Evolutionary conservation across 2,113 vertebrate species (phyloP).

Genomic region (Emydocephalus ijimae): DNA sequence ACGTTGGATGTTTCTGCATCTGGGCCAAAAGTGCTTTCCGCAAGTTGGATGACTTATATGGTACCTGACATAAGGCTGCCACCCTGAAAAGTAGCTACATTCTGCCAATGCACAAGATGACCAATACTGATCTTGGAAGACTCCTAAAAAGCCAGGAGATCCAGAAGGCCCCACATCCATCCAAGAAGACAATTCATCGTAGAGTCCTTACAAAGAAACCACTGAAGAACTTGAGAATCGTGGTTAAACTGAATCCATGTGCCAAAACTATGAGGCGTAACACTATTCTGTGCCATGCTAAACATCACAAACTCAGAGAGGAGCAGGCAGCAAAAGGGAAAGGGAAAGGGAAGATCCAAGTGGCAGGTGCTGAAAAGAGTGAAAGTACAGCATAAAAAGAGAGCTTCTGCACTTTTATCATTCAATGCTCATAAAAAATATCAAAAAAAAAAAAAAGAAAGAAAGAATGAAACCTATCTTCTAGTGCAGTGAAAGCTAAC

Average conservation of each 20-base stretch:
- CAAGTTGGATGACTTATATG: conserved; percentile 90
- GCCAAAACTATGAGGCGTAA: conserved; percentile 89
- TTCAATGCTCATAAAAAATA: conserved; percentile 15
- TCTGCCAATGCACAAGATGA: background rate
- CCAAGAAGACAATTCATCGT: conserved; percentile 89
- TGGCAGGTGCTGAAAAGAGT: background rate
- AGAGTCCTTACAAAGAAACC: conserved; percentile 98
- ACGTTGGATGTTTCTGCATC: conserved; percentile 95
- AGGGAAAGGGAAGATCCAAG: conserved; percentile 39
- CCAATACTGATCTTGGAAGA: no score
- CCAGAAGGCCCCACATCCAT: conserved; percentile 87
- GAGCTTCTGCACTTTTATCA: background rate
- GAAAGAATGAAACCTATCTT: no score
- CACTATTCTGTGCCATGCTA: conserved; percentile 87
- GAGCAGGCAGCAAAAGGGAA: conserved; percentile 55
- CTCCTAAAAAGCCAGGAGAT: conserved; percentile 95
- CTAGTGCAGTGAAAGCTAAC: no score
- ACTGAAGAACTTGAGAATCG: conserved; percentile 92
- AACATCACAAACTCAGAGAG: conserved; percentile 65
- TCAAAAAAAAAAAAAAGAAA: no score
- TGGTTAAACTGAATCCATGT: conserved; percentile 95
- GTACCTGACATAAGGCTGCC: conserved; percentile 91
- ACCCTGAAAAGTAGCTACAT: conserved; percentile 88
- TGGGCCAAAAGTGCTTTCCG: conserved; percentile 97
- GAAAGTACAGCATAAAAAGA: background rate